Percentiles rank a stretch among this genome's conserved stretches.
These are phyloP conservation scores for Sapayoa aenigma DNA, from an alignment of 2,113 vertebrate genomes.

Conservation along the genomic window DNA sequence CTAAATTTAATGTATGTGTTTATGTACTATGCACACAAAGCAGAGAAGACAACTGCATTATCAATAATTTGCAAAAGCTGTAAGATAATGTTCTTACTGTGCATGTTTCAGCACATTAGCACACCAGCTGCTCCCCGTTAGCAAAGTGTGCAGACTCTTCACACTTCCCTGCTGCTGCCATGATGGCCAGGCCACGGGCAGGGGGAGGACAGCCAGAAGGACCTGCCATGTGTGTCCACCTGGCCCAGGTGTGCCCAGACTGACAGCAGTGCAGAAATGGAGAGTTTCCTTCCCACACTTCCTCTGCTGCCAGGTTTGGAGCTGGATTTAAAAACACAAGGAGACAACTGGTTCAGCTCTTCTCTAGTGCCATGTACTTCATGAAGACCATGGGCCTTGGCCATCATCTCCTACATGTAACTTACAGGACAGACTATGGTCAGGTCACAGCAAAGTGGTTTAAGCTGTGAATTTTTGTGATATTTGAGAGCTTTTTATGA, in stretches of 20 bases:
- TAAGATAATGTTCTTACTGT: neutral
- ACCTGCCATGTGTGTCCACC: fast-evolving
- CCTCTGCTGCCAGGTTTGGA: neutral
- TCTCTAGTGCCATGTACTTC: fast-evolving
- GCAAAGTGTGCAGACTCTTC: neutral
- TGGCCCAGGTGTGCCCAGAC: neutral
- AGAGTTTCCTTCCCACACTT: neutral
- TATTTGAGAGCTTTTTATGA: neutral
- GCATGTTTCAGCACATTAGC: neutral
- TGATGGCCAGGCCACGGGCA: fast-evolving
- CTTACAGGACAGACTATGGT: neutral
- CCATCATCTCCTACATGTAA: neutral
- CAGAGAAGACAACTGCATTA: neutral
- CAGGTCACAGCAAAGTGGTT: neutral
- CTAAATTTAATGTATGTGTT: neutral
- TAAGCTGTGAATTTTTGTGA: neutral
- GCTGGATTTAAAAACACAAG: neutral
- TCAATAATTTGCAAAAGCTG: neutral
- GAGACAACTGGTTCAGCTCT: neutral
- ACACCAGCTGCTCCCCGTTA: neutral
- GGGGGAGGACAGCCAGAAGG: neutral
- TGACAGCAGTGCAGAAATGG: fast-evolving
- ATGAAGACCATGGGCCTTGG: neutral
- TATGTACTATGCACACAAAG: neutral
- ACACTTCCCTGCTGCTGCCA: neutral